Evolutionary conservation across 2,113 vertebrate species (phyloP).

Genomic region (Girardinichthys multiradiatus): DNA sequence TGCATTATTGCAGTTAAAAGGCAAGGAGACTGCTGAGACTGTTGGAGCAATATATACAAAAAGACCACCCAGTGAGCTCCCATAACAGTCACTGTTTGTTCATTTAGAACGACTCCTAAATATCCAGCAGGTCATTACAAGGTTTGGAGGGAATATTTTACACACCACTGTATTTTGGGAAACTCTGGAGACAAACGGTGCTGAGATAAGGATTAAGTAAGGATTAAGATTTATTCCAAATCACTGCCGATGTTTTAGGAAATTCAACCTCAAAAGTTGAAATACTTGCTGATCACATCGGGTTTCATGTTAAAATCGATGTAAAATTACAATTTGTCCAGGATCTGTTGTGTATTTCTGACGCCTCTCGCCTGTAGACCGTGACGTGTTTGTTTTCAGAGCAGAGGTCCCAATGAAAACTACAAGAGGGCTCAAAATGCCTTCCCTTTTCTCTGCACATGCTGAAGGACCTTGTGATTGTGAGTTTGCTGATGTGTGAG

Average conservation of each 20-base stretch:
- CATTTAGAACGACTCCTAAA: slow-evolving; percentile 47
- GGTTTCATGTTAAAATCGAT: neutral
- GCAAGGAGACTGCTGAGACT: slow-evolving; percentile 51
- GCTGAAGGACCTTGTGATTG: slow-evolving; percentile 23
- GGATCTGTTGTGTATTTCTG: slow-evolving; percentile 17
- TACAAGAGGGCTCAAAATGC: slow-evolving; percentile 50
- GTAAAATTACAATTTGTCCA: neutral
- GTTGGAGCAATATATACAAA: slow-evolving; percentile 59
- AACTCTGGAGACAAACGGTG: slow-evolving; percentile 8
- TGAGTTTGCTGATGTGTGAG: slow-evolving; percentile 13
- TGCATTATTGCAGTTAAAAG: slow-evolving; percentile 40
- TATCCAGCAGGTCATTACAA: slow-evolving; percentile 31
- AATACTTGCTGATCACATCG: neutral
- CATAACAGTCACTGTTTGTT: slow-evolving; percentile 56
- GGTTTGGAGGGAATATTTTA: slow-evolving; percentile 31
- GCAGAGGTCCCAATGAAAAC: slow-evolving; percentile 42
- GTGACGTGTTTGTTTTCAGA: slow-evolving; percentile 69
- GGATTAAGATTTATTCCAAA: neutral
- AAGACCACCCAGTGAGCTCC: slow-evolving; percentile 62
- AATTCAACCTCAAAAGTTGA: neutral
- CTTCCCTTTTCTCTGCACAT: slow-evolving; percentile 42
- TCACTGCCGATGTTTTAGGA: neutral
- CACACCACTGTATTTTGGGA: neutral
- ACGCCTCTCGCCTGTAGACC: slow-evolving; percentile 39
- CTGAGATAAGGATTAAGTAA: neutral